Percentiles rank a stretch among this genome's conserved stretches.
These are phyloP conservation scores for Andrena dorsata DNA, from an alignment of 2,888 invertebrate genomes.

Conservation along the genomic window DNA sequence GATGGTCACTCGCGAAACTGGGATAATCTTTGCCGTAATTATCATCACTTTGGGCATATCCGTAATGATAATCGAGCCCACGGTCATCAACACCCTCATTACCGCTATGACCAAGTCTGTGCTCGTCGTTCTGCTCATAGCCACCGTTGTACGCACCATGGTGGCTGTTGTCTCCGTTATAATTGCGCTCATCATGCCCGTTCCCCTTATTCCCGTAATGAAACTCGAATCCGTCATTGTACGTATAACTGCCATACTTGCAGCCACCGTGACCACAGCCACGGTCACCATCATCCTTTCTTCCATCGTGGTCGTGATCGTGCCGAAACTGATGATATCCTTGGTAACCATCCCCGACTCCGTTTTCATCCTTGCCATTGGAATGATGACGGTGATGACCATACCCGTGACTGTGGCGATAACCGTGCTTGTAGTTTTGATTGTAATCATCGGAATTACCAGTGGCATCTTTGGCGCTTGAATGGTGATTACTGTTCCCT, in stretches of 20 bases:
- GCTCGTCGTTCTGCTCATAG: conserved; percentile 6
- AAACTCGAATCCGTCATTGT: conserved; percentile 34
- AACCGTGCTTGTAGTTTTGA: conserved; percentile 22
- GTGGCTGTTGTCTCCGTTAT: not conserved
- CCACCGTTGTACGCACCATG: not conserved
- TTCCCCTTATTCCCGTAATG: conserved; percentile 30
- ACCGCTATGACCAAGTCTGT: conserved; percentile 14
- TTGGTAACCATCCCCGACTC: conserved; percentile 49
- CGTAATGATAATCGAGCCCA: conserved; percentile 25
- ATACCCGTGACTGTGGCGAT: conserved; percentile 23
- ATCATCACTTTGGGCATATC: not conserved
- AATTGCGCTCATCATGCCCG: not conserved
- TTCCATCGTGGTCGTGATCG: conserved; percentile 67
- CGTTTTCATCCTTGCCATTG: conserved; percentile 44
- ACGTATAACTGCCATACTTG: not conserved
- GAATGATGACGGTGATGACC: not conserved
- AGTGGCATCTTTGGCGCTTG: not conserved
- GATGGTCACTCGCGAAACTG: not conserved
- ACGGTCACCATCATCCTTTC: conserved; percentile 57
- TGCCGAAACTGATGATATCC: conserved; percentile 36
- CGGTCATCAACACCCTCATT: conserved; percentile 32
- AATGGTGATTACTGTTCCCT: not conserved
- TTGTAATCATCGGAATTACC: conserved; percentile 7
- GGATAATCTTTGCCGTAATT: conserved; percentile 43
- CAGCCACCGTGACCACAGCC: conserved; percentile 34